These are phyloP conservation scores for Ovibos moschatus DNA, from an alignment of 2,113 vertebrate genomes.

Conservation along the genomic window DNA sequence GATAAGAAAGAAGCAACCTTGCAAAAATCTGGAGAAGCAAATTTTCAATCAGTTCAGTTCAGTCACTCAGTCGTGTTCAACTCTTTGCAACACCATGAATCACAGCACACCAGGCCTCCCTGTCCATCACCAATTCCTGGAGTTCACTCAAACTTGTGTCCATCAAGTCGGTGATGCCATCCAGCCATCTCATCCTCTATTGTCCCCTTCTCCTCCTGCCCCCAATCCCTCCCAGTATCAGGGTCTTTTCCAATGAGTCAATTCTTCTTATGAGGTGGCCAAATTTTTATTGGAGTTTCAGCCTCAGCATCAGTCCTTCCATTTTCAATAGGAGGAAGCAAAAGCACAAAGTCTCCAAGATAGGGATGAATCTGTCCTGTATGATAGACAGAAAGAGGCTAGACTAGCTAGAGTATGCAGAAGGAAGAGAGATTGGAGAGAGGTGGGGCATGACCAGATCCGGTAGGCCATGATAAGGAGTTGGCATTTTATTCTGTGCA, in stretches of 20 bases:
- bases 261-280: too few relatives aligned
- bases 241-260: too few relatives aligned
- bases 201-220: too few relatives aligned
- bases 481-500: background rate
- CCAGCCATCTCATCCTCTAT: too few relatives aligned
- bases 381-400: background rate
- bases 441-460: background rate
- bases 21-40: background rate
- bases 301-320: too few relatives aligned
- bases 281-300: too few relatives aligned
- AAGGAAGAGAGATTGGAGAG: background rate
- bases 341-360: background rate
- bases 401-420: background rate
- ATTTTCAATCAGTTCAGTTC: background rate
- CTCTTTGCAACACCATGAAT: too few relatives aligned
- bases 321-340: background rate
- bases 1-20: background rate
- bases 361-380: background rate
- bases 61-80: fast-evolving
- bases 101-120: fast-evolving
- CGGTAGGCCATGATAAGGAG: background rate
- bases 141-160: too few relatives aligned
- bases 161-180: too few relatives aligned
- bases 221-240: too few relatives aligned
- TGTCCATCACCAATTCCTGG: too few relatives aligned